Percentiles rank a stretch among this genome's conserved stretches.
Evolutionary conservation across 2,113 vertebrate species (phyloP).

Genomic region (Chionis minor): DNA sequence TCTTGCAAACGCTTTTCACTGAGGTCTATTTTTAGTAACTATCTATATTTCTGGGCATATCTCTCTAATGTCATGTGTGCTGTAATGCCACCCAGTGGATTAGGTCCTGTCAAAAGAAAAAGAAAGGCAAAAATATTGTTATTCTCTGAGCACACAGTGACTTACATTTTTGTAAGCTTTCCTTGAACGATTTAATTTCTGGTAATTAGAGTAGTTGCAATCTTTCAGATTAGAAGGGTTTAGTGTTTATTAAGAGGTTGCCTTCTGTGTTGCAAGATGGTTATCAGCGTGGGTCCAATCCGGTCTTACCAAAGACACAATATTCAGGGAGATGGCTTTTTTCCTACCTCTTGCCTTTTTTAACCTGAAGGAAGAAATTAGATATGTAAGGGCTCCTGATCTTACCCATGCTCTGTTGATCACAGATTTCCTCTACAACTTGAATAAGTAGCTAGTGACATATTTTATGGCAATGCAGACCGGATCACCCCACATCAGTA

Average conservation of each 20-base stretch:
- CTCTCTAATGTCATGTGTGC: not conserved
- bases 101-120: not conserved
- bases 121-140: not conserved
- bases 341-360: not conserved
- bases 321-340: not conserved
- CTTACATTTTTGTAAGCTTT: not conserved
- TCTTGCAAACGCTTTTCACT: not conserved
- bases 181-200: conserved; percentile 45
- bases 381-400: not conserved
- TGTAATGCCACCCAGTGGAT: not conserved
- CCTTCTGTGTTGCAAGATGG: conserved; percentile 60
- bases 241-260: conserved; percentile 63
- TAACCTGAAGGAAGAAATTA: not conserved
- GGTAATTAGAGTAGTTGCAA: conserved; percentile 45
- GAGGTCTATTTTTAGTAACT: not conserved
- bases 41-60: not conserved
- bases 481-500: not conserved
- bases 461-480: not conserved
- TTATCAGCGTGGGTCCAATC: conserved; percentile 40
- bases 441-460: not conserved
- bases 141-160: not conserved
- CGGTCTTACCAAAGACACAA: not conserved
- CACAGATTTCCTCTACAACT: not conserved
- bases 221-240: conserved; percentile 63
- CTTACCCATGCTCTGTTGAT: not conserved